Evolutionary conservation across 2,888 invertebrate species (phyloP).

Genomic region (Plebejus melissa): DNA sequence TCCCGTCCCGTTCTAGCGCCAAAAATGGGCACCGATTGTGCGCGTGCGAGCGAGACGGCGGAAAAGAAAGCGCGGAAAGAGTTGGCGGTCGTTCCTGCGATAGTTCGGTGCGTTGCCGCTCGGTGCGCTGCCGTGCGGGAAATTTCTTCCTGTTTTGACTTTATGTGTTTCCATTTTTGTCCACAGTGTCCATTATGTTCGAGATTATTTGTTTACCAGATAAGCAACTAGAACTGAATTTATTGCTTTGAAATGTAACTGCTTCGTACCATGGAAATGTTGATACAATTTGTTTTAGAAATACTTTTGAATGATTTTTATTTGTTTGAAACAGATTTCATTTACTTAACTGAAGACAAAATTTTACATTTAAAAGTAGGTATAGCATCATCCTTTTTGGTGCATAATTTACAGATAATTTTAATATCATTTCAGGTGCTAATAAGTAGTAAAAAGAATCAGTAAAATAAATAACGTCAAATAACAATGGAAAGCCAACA

Average conservation of each 20-base stretch:
- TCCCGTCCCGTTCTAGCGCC: conserved; percentile 62
- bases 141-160: conserved; percentile 71
- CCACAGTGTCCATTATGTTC: conserved; percentile 42
- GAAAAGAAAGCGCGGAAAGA: conserved; percentile 73
- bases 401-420: not conserved
- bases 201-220: conserved; percentile 34
- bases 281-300: not conserved
- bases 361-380: not conserved
- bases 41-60: conserved; percentile 53
- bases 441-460: not conserved
- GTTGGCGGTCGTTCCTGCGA: conserved; percentile 53
- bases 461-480: not conserved
- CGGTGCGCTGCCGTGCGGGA: conserved; percentile 54
- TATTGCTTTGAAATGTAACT: conserved; percentile 19
- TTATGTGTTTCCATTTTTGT: conserved; percentile 50
- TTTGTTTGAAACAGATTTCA: not conserved
- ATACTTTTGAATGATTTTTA: not conserved
- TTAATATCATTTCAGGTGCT: not conserved
- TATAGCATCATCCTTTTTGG: not conserved
- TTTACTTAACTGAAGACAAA: not conserved
- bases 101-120: conserved; percentile 64
- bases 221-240: conserved; percentile 27
- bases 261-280: conserved; percentile 5
- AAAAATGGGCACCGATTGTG: conserved; percentile 51
- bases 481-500: not conserved